These are phyloP conservation scores for Emydocephalus ijimae DNA, from an alignment of 2,113 vertebrate genomes.

Conservation along the genomic window DNA sequence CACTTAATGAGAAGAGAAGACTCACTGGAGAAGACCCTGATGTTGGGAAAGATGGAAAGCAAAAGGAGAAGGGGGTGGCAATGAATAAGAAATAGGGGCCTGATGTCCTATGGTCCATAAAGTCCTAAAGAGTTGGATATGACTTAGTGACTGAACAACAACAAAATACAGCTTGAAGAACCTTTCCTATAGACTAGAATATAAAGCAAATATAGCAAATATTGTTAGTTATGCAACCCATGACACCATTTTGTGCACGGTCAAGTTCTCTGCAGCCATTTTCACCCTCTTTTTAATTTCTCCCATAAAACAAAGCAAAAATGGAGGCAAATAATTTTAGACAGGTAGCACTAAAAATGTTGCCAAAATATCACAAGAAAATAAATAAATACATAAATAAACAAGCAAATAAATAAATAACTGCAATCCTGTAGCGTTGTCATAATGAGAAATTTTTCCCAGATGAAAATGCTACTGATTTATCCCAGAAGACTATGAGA, in stretches of 20 bases:
- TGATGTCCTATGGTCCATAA: no score
- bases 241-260: not conserved
- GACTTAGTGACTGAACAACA: no score
- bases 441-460: constrained; percentile 37
- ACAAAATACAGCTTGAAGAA: not conserved
- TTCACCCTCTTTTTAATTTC: not conserved
- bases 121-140: no score
- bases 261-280: not conserved
- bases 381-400: not conserved
- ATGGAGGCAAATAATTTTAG: not conserved
- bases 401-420: not conserved
- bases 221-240: not conserved
- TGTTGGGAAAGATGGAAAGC: no score
- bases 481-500: constrained; percentile 46
- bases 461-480: constrained; percentile 42
- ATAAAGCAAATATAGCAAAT: not conserved
- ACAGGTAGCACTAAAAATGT: not conserved
- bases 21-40: no score
- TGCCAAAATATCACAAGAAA: not conserved
- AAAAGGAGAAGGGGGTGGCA: no score
- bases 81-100: no score
- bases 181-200: not conserved
- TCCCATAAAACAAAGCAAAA: not conserved
- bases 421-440: not conserved
- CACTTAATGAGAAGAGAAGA: no score